Evolutionary conservation across 2,797 vertebrate species (phyloP).

Genomic region (Danio albolineatus): DNA sequence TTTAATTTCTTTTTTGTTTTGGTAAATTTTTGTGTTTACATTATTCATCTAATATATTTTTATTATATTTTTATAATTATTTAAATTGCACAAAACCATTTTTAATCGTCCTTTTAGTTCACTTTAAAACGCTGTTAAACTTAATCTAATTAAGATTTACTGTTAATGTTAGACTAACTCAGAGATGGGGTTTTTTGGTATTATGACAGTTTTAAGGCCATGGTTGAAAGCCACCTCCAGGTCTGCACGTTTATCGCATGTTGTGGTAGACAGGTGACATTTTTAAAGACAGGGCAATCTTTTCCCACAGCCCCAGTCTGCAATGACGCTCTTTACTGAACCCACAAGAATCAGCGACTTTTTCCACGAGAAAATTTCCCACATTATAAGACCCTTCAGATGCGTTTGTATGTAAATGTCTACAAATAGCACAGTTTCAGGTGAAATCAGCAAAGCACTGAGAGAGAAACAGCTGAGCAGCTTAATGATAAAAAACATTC

Average conservation of each 20-base stretch:
- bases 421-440: slow-evolving; percentile 1
- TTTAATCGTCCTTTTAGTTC: not conserved
- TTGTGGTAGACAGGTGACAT: slow-evolving; percentile 21
- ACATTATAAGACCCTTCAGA: slow-evolving; percentile 36
- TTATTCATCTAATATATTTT: not conserved
- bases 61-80: not conserved
- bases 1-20: not conserved
- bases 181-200: not conserved
- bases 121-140: not conserved
- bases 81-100: not conserved
- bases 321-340: slow-evolving; percentile 40
- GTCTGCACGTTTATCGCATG: not conserved
- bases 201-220: not conserved
- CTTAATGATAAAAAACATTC: not conserved
- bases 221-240: not conserved
- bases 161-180: too few species aligned
- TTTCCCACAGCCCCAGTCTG: slow-evolving; percentile 34
- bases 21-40: not conserved
- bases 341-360: slow-evolving; percentile 44
- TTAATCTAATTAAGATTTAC: too few species aligned
- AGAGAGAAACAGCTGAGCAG: not conserved
- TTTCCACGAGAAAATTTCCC: slow-evolving; percentile 52
- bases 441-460: not conserved
- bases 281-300: slow-evolving; percentile 38
- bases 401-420: not conserved